Evolutionary conservation across 2,113 vertebrate genomes (phyloP).

Genomic region (Origma solitaria): DNA sequence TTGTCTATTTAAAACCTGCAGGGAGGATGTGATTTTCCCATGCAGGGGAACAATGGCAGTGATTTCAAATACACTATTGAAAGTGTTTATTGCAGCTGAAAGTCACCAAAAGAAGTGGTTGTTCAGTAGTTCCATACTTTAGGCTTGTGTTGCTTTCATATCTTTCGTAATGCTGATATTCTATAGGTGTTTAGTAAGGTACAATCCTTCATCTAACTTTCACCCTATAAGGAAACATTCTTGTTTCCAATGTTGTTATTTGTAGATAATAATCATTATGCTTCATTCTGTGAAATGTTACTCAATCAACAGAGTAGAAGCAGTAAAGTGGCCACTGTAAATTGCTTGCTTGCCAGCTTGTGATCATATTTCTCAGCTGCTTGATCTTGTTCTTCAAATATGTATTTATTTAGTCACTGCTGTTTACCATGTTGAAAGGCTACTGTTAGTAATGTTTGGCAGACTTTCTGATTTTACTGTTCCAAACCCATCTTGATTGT

Average conservation of each 20-base stretch:
- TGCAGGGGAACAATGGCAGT: background rate
- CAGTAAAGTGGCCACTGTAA: background rate
- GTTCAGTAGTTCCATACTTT: background rate
- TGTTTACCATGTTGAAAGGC: constrained; percentile 11
- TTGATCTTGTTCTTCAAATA: constrained; percentile 45
- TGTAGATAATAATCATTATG: background rate
- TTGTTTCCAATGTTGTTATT: background rate
- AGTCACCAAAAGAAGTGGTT: background rate
- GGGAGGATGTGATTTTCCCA: background rate
- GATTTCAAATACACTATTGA: background rate
- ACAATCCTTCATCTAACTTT: background rate
- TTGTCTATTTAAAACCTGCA: background rate
- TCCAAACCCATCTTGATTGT: constrained; percentile 3
- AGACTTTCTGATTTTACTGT: background rate
- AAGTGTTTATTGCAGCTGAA: background rate
- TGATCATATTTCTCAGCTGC: constrained; percentile 38
- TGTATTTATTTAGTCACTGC: constrained; percentile 7
- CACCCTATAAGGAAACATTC: background rate
- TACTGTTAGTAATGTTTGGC: constrained; percentile 11
- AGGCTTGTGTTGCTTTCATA: background rate
- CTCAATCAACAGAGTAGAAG: background rate
- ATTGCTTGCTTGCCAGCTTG: background rate
- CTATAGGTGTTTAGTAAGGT: background rate
- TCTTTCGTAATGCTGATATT: background rate
- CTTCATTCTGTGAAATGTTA: background rate